Percentiles rank a stretch among this genome's conserved stretches.
Evolutionary conservation across 2,888 invertebrate genomes (phyloP).

Genomic region (Tricholauxania praeusta): DNA sequence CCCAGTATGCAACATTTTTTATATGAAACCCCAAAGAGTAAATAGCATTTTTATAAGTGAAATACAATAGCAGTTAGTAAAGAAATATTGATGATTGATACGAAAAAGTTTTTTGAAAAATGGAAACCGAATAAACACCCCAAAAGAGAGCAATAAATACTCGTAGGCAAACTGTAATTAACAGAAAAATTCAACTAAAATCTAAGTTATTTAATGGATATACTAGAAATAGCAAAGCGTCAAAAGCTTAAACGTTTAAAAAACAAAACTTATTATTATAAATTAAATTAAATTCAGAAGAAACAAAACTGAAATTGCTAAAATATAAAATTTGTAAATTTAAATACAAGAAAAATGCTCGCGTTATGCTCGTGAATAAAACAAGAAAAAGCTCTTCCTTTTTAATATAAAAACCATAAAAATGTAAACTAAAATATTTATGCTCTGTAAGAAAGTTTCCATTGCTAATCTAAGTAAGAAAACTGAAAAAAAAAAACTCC

Average conservation of each 20-base stretch:
- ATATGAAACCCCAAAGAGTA: conserved; percentile 41
- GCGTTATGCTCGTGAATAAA: conserved; percentile 42
- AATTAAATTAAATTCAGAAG: conserved; percentile 33
- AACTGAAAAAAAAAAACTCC: conserved; percentile 5
- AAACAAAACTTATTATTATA: conserved; percentile 28
- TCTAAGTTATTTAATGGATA: not conserved
- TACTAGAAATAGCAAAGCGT: not conserved
- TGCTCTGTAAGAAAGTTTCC: conserved; percentile 19
- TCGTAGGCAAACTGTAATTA: conserved; percentile 2
- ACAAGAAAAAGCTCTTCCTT: conserved; percentile 36
- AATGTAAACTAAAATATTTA: conserved; percentile 36
- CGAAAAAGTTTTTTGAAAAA: not conserved
- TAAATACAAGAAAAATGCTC: conserved; percentile 40
- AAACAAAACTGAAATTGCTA: conserved; percentile 30
- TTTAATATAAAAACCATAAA: conserved; percentile 19
- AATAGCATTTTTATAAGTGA: conserved; percentile 51
- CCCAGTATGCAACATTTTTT: conserved; percentile 55
- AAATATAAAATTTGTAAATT: conserved; percentile 46
- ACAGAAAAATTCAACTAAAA: conserved; percentile 36
- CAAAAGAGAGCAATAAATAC: conserved; percentile 24
- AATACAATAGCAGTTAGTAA: conserved; percentile 28
- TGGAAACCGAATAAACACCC: not conserved
- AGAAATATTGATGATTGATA: not conserved
- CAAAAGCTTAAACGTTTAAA: not conserved
- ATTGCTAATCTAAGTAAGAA: not conserved